Evolutionary conservation across 2,797 vertebrate species (phyloP).

Genomic region (Toxotes lorentzi): DNA sequence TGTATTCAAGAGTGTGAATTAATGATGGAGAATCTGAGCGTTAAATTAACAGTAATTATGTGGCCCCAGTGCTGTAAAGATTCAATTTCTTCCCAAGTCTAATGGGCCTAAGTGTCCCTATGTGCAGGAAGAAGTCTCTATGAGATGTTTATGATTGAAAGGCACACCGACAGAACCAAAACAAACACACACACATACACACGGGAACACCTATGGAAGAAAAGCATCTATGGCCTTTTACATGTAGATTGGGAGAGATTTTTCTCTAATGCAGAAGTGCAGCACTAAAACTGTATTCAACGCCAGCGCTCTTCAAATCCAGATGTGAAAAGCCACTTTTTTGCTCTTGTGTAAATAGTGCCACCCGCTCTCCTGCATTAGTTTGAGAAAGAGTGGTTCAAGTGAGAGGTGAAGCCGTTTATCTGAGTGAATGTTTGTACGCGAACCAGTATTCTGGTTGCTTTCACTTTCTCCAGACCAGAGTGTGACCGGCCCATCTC

Average conservation of each 20-base stretch:
- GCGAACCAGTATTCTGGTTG: constrained; percentile 43
- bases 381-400: constrained; percentile 48
- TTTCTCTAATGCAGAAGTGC: background rate
- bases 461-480: constrained; percentile 70
- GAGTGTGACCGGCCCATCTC: constrained; percentile 71
- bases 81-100: constrained; percentile 91
- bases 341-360: constrained; percentile 36
- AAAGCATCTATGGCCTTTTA: constrained; percentile 8
- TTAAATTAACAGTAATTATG: constrained; percentile 99
- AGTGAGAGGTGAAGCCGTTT: constrained; percentile 61
- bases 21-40: constrained; percentile 96
- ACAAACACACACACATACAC: constrained; percentile 36
- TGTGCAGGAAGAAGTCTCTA: constrained; percentile 59
- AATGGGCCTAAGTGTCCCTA: constrained; percentile 80
- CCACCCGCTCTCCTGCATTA: constrained; percentile 25
- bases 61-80: constrained; percentile 94
- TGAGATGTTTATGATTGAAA: constrained; percentile 70
- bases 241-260: background rate
- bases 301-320: constrained; percentile 15
- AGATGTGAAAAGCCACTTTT: constrained; percentile 49
- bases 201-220: background rate
- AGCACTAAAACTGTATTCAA: background rate
- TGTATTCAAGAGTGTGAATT: constrained; percentile 92
- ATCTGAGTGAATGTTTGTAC: constrained; percentile 46
- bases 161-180: constrained; percentile 36